Evolutionary conservation across 2,888 invertebrate species (phyloP), one percentile per base, ranked within the genome.

Genomic region (Xestia ashworthii): DNA sequence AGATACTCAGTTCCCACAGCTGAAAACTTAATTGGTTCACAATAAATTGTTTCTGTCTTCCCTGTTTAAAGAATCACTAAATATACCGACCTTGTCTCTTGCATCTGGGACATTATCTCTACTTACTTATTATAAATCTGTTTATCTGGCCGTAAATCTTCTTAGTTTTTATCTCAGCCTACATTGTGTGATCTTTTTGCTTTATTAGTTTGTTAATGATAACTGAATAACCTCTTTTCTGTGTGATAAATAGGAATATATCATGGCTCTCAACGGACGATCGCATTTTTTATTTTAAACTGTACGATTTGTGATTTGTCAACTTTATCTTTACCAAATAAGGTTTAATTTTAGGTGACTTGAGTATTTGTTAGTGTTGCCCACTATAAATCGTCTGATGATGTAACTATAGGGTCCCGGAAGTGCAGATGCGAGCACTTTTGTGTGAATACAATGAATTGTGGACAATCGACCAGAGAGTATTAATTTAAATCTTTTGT

Each of bases 371-470:
- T 14, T 48, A 4, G 65, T 81, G 25, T 62, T 66, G 74, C 71
- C 69, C 16, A 50, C 74, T 71, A 87, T 89, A 89, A 90, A 89
- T 89, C 79, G 76, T 87, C 70, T 78, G 81, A 84, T 90, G 89
- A 89, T 89, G 87, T 88, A 87, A 89, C 67, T 75, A 81, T 75
- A 78, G 82, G 85, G 86, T 87, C 87, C 90, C 91, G 92, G 90
- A 90, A 90, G 90, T 89, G 89, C 91, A 92, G 91, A 92, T 92
- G 92, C 84, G 86, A 78, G 86, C 82, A 78, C 89, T 91, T 90
- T 90, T 92, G 86, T 90, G 50, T 78, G 66, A 76, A 74, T 78
- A 80, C 74, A 84, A 84, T 91, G 90, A 88, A 88, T 84, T 80
- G 81, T 78, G 83, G 76, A 90, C 88, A 88, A 91, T 88, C 81